Evolutionary conservation across 2,888 invertebrate genomes (phyloP).

Genomic region (Myopa testacea): DNA sequence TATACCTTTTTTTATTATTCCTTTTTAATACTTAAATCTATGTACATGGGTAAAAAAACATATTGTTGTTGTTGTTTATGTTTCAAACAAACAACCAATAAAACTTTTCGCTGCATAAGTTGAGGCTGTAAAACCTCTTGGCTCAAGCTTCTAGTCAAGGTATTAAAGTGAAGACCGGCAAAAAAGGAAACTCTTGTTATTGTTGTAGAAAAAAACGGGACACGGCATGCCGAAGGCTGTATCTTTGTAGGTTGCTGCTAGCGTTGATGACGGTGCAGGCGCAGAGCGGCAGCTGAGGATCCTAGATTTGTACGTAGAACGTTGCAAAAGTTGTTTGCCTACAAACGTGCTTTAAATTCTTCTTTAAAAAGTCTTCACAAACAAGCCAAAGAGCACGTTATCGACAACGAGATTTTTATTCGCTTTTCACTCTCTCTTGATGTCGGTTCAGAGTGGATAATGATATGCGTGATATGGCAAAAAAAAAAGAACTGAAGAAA

Average conservation of each 20-base stretch:
- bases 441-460: conserved; percentile 14
- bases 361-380: conserved; percentile 14
- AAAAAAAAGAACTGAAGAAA: not conserved
- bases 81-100: conserved; percentile 59
- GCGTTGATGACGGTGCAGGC: not conserved
- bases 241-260: not conserved
- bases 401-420: not conserved
- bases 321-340: not conserved
- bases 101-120: conserved; percentile 61
- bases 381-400: not conserved
- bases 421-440: not conserved
- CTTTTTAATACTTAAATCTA: not conserved
- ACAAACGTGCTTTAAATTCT: conserved; percentile 20
- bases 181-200: not conserved
- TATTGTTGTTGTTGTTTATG: conserved; percentile 31
- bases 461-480: too few relatives aligned
- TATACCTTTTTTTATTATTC: not conserved
- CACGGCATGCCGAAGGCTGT: not conserved
- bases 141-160: conserved; percentile 2
- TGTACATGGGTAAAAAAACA: conserved; percentile 12
- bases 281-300: not conserved
- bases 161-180: not conserved
- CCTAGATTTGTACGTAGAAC: not conserved
- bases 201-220: not conserved
- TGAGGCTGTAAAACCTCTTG: conserved; percentile 44